Conservation (phyloP, 2,797 vertebrate species). For the Epinephelus malabaricus region DNA sequence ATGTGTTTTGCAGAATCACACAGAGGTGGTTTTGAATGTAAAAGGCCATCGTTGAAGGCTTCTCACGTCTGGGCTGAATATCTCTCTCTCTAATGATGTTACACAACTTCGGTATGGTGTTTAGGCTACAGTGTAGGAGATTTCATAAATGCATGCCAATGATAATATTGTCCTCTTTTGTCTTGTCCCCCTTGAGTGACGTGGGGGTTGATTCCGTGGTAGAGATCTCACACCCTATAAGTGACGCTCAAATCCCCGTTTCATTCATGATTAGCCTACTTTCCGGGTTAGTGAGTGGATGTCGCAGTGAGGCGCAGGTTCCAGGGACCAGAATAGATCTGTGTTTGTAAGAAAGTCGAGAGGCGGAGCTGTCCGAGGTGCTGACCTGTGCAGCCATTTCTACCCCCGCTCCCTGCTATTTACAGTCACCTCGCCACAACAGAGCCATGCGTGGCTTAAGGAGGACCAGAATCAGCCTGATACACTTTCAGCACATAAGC, state of each 20-base stretch:
- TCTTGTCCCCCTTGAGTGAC: conserved; percentile 39
- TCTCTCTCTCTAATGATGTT: conserved; percentile 58
- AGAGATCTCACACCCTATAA: not conserved
- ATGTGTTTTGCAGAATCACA: conserved; percentile 47
- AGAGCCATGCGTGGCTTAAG: conserved; percentile 55
- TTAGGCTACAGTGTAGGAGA: conserved; percentile 64
- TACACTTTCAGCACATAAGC: conserved; percentile 54
- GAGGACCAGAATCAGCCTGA: conserved; percentile 50
- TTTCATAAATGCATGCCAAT: conserved; percentile 78
- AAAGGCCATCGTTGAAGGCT: conserved; percentile 41
- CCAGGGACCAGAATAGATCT: conserved; percentile 59
- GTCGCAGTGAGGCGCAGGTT: conserved; percentile 43
- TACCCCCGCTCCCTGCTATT: conserved; percentile 39
- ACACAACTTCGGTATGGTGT: conserved; percentile 74
- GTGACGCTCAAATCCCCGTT: conserved; percentile 27
- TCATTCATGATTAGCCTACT: conserved; percentile 53
- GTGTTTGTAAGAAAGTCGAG: conserved; percentile 61
- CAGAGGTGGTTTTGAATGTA: conserved; percentile 54
- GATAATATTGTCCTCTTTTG: conserved; percentile 45
- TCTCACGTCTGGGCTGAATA: conserved; percentile 36
- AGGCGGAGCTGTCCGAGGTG: conserved; percentile 89
- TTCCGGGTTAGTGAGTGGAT: conserved; percentile 27
- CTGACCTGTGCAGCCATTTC: conserved; percentile 79
- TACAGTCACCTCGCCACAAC: conserved; percentile 38
- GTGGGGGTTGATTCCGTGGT: conserved; percentile 27